Conservation (phyloP, 2,888 invertebrate genomes). For the Gibbula magus region DNA sequence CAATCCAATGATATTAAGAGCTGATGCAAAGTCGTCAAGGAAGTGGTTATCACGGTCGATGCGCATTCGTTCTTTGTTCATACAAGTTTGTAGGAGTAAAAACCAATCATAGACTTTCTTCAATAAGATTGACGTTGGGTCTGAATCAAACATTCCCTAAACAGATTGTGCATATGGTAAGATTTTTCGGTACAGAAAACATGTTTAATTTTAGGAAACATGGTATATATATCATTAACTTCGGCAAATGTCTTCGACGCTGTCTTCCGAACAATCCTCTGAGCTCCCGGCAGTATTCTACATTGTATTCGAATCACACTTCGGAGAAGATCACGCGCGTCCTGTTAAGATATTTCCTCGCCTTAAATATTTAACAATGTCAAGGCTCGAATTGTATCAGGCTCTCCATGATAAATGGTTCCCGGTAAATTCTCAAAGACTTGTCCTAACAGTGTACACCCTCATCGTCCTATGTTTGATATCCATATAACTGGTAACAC, state of each 20-base stretch:
- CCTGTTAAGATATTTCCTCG: not conserved
- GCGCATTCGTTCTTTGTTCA: not conserved
- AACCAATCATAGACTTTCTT: conserved; percentile 35
- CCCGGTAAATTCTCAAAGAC: conserved; percentile 49
- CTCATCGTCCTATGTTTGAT: conserved; percentile 56
- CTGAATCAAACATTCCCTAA: conserved; percentile 22
- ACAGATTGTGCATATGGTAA: no score
- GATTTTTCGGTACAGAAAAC: no score
- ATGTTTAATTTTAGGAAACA: no score
- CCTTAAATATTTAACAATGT: conserved; percentile 28
- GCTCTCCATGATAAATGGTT: conserved; percentile 42
- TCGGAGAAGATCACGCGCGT: no score
- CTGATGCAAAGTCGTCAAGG: not conserved
- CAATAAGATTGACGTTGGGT: conserved; percentile 32
- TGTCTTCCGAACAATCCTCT: conserved; percentile 40
- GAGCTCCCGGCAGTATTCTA: conserved; percentile 30
- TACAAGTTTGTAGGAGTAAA: not conserved
- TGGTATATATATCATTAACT: no score
- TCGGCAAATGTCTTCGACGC: no score
- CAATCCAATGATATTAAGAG: not conserved
- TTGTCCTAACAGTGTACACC: conserved; percentile 50
- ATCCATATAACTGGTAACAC: no score
- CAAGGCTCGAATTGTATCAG: conserved; percentile 46
- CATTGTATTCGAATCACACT: no score
- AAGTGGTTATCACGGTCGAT: not conserved